Evolutionary conservation across 2,113 vertebrate genomes (phyloP), one percentile per base, ranked within the genome.

Genomic region (Pluvialis apricaria): DNA sequence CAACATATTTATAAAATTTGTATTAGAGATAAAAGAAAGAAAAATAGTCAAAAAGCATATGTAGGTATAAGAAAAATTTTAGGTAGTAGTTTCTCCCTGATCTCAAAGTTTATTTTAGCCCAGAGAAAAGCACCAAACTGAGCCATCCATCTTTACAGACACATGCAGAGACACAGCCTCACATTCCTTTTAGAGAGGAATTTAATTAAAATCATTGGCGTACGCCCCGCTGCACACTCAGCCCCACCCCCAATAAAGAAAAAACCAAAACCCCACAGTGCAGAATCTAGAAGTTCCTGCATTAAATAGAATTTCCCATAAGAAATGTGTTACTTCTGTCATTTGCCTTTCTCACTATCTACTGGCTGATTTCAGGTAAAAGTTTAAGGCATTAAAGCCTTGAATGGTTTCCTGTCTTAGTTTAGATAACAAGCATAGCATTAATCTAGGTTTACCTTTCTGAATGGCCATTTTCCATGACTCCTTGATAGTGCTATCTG

Each of bases 151-250:
- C 49, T 92, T 79, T 65, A 58, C 10, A 61, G 15, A 52, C 4
- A 44, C 2, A 21, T 38, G 40, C 13, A 49, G 49, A 72, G 10
- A 31, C 12, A 60, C 17, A 78, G 20, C 0, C 0, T 52, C 11
- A 71, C 11, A 52, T 76, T 4, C 8, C 9, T 80, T 68, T 40
- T 38, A 80, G 38, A 42, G 20, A 29, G 5, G 6, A 88, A 81
- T 77, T 38, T 61, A 19, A 42, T 55, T 45, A 42, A 68, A 90
- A 51, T 5, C 4, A 42, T 18, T 55, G 29, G 8, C 4, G 2
- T 58, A n/a, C 2, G 3, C 5, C 7, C 1, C 1, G 9, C 14
- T 4, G 2, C 6, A 10, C 55, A 32, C 32, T n/a, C n/a, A n/a
- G n/a, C n/a, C n/a, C 17, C 52, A 5, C 8, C 6, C 4, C 14